Conservation (phyloP, 2,113 vertebrate genomes). For the Thamnophis sirtalis region DNA sequence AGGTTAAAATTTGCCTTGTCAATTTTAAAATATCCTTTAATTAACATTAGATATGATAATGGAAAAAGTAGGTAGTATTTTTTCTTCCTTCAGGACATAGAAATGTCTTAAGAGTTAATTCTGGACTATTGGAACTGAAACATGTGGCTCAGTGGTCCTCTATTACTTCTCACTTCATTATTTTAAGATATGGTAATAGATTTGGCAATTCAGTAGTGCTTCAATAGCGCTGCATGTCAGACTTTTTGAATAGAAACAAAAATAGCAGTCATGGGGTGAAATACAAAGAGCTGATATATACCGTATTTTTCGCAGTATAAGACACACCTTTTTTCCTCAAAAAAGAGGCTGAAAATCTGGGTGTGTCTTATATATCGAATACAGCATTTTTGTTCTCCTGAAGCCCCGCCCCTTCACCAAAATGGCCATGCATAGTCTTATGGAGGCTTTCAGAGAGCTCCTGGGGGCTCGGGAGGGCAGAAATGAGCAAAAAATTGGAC, state of each 20-base stretch:
- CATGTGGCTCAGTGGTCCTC: neutral
- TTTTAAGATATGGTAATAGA: neutral
- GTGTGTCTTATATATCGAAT: no score
- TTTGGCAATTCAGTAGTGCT: neutral
- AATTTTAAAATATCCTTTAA: neutral
- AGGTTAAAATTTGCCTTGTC: neutral
- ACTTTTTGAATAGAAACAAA: neutral
- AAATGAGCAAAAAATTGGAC: no score
- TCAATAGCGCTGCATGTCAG: neutral
- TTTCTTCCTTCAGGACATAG: neutral
- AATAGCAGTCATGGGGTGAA: neutral
- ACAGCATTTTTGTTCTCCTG: no score
- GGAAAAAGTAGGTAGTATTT: neutral
- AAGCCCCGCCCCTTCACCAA: no score
- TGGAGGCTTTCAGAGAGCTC: no score
- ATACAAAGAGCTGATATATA: no score
- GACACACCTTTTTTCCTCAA: no score
- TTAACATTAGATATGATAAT: neutral
- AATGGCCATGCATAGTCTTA: no score
- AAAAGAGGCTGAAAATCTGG: no score
- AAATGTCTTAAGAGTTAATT: neutral
- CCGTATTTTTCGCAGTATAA: no score
- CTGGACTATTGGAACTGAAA: neutral
- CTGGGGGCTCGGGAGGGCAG: no score
- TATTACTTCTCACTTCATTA: neutral